These are phyloP conservation scores for Dusona sp. DNA, from an alignment of 2,888 invertebrate genomes.

Conservation along the genomic window DNA sequence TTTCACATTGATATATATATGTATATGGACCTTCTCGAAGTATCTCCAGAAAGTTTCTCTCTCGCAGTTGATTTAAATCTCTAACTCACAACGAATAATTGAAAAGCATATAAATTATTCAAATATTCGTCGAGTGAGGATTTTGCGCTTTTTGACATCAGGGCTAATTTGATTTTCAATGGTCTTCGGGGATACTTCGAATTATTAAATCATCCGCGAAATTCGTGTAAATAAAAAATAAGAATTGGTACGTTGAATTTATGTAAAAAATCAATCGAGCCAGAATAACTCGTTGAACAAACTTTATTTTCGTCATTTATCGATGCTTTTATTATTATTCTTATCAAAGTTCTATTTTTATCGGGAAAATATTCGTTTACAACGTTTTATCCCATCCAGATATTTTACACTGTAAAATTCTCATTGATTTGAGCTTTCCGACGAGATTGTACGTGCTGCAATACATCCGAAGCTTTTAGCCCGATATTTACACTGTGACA, in stretches of 20 bases:
- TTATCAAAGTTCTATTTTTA: not conserved
- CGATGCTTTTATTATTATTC: not conserved
- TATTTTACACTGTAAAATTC: not conserved
- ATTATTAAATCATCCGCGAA: not conserved
- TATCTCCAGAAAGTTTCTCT: slow-evolving; percentile 27
- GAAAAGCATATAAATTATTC: not conserved
- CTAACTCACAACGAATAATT: not conserved
- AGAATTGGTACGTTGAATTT: not conserved
- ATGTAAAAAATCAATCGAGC: not conserved
- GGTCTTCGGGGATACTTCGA: not conserved
- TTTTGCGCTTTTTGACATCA: not conserved
- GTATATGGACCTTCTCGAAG: not conserved
- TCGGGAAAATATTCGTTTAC: not conserved
- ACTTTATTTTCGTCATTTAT: not conserved
- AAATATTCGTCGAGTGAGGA: not conserved
- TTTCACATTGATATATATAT: slow-evolving; percentile 24
- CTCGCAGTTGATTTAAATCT: not conserved
- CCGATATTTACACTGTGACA: slow-evolving; percentile 13
- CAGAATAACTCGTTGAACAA: not conserved
- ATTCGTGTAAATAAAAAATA: not conserved
- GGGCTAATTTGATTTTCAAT: not conserved
- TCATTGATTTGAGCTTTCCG: not conserved
- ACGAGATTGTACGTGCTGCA: slow-evolving; percentile 5
- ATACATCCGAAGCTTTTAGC: slow-evolving; percentile 15
- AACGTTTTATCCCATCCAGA: not conserved